Evolutionary conservation across 2,113 vertebrate genomes (phyloP).

Genomic region (Casuarius casuarius): DNA sequence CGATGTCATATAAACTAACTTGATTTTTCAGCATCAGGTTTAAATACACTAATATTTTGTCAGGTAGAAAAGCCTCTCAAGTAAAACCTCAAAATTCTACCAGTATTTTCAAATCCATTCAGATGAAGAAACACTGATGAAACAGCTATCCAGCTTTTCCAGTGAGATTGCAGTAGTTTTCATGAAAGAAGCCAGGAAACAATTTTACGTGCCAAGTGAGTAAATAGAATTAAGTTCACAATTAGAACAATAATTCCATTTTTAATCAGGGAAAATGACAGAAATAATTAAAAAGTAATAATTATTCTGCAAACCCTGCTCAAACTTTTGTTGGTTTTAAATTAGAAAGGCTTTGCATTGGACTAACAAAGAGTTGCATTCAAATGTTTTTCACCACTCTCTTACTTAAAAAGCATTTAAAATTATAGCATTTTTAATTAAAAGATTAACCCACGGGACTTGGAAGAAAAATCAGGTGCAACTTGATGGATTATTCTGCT

Average conservation of each 20-base stretch:
- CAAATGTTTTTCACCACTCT: background rate
- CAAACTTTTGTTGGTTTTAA: background rate
- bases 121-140: background rate
- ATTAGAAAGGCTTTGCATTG: background rate
- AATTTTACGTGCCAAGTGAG: background rate
- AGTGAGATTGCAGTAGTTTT: background rate
- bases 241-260: background rate
- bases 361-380: background rate
- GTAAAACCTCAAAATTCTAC: background rate
- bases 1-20: background rate
- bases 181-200: background rate
- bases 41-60: background rate
- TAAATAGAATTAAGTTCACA: slow-evolving; percentile 4
- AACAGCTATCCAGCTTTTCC: background rate
- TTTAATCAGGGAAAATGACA: slow-evolving; percentile 19
- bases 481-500: background rate
- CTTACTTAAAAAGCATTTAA: background rate
- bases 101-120: background rate
- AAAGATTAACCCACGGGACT: background rate
- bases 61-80: background rate
- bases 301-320: background rate
- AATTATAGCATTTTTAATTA: background rate
- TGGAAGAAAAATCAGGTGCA: background rate
- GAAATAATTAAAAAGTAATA: slow-evolving; percentile 37
- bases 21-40: background rate